Evolutionary conservation across 2,888 invertebrate species (phyloP), one percentile per base, ranked within the genome.

Genomic region (Andrena bucephala): DNA sequence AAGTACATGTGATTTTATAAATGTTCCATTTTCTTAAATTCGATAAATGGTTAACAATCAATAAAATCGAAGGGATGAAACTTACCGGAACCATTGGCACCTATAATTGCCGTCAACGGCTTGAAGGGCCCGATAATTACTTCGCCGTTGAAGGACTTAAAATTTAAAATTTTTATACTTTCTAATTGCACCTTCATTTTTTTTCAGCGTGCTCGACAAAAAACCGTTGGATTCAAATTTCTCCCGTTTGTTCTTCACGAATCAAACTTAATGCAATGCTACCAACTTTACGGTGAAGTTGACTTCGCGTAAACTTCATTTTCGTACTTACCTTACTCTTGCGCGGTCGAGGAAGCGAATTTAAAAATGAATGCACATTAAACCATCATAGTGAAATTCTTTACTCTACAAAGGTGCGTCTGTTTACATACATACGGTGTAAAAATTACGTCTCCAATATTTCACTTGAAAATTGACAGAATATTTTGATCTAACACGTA

Each of bases 101-200:
- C 57, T 24, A 20, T 57, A 1, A 57, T 57, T 13, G 10, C 57
- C 10, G 57, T 57, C 1, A 57, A 57, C 24, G 27, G 57, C 24
- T 27, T 8, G 24, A 57, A 3, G 1, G 57, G 57, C 8, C 27
- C 57, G 24, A 57, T 27, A 27, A 4, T 57, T 57, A 57, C 57
- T 57, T 57, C 1, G 3, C 57, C 27, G 8, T 10, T 57, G 57
- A 57, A 13, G 24, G 57, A 57, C 10, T 57, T 57, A 57, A 57
- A 57, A 13, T 57, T 57, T 20, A 13, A 62, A 63, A 76, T 57
- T 31, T 20, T 10, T 0, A 60, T 62, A 36, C 7, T 7, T 94
- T 97, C 96, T 68, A 99, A 94, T 93, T 97, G 96, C 59, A 97
- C 97, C 31, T 66, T 29, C 68, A 76, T 89, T 36, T 57, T 20